These are phyloP conservation scores for Garra rufa DNA, from an alignment of 2,113 vertebrate species.

Conservation along the genomic window DNA sequence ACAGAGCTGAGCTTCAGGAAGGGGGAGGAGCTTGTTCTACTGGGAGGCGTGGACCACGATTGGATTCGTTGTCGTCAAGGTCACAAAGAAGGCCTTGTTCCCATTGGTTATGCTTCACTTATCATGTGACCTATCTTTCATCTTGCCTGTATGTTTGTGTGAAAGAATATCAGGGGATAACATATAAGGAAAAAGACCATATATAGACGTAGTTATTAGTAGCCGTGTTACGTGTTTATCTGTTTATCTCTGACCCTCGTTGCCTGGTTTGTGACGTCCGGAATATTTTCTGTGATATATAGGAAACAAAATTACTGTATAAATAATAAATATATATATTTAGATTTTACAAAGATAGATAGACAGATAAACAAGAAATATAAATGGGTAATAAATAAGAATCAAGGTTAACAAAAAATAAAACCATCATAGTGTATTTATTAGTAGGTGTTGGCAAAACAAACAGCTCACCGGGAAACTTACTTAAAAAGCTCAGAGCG, in stretches of 20 bases:
- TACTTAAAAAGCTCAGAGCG: background rate
- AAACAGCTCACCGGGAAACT: background rate
- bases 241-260: conserved; percentile 66
- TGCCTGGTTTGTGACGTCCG: conserved; percentile 72
- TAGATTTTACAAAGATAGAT: conserved; percentile 68
- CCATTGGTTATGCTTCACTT: conserved; percentile 92
- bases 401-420: conserved; percentile 3
- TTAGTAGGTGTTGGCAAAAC: conserved; percentile 16
- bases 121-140: conserved; percentile 79
- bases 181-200: conserved; percentile 42
- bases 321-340: conserved; percentile 74
- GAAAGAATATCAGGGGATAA: conserved; percentile 40
- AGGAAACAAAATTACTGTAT: conserved; percentile 67
- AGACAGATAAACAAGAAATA: conserved; percentile 66
- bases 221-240: conserved; percentile 72
- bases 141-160: conserved; percentile 38
- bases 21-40: conserved; percentile 86
- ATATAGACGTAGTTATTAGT: conserved; percentile 74
- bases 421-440: conserved; percentile 43
- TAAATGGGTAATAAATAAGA: conserved; percentile 23
- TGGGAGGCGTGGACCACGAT: conserved; percentile 88
- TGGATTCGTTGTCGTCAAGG: conserved; percentile 92
- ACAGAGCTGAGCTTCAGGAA: conserved; percentile 85
- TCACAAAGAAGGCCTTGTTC: conserved; percentile 84
- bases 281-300: conserved; percentile 69